Evolutionary conservation across 2,888 invertebrate genomes (phyloP), one percentile per base, ranked within the genome.

Genomic region (Xanthostigma xanthostigma): DNA sequence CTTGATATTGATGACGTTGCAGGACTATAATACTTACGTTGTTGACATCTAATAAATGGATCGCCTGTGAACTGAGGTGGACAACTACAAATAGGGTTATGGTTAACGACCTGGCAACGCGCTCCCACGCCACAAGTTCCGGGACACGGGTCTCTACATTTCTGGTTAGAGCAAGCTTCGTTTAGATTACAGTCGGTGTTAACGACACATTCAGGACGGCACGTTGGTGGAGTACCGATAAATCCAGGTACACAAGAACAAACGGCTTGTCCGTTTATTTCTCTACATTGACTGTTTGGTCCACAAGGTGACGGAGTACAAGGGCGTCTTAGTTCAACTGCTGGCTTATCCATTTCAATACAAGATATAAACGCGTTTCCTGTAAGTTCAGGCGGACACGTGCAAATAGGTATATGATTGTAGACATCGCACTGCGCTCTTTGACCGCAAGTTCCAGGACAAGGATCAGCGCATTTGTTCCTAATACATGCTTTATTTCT

Each of bases 391-490:
- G 70, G 64, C 8, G 79, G 76, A 58, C 85, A 85, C 56, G 77
- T 76, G 59, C 85, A 85, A 74, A 81, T 83, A 1, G 85, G 84
- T 49, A 84, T 74, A 57, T 87, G 87, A 62, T 86, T 86, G 34
- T 84, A 70, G 3, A 85, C 84, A 56, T 76, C 75, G 59, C 89
- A 90, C 45, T 78, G 62, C 1, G 89, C 87, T 60, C 81, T 83
- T 45, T 67, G 64, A 0, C 87, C 89, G 62, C 90, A 90, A 17
- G 82, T 83, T 51, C 81, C 81, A 9, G 81, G 78, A 57, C 90
- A 89, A 44, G 89, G 88, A 62, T 87, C 81, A 44, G 70, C 62
- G 60, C 89, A 90, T 65, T 86, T 85, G 60, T 80, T 82, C 56
- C 72, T 71, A 1, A 77, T 69, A 59, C 87, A 88, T 51, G 86